Evolutionary conservation across 2,888 invertebrate species (phyloP).

Genomic region (Drosophila leonis): DNA sequence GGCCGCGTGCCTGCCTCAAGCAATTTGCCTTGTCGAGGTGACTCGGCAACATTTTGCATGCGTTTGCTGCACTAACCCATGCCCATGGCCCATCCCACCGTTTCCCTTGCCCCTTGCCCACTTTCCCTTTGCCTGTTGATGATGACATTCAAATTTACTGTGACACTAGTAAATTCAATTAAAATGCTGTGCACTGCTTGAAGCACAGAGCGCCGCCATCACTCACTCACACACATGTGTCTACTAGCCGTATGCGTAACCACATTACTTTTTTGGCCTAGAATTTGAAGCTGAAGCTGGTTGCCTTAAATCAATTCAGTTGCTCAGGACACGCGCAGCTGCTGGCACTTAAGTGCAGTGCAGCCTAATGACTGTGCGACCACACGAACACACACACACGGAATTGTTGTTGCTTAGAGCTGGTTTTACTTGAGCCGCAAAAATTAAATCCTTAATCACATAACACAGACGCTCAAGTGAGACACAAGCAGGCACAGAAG

Average conservation of each 20-base stretch:
- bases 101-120: not conserved
- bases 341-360: slow-evolving; percentile 52
- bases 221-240: not conserved
- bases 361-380: slow-evolving; percentile 51
- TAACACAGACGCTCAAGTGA: slow-evolving; percentile 65
- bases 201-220: not conserved
- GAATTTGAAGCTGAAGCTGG: slow-evolving; percentile 20
- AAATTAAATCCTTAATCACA: slow-evolving; percentile 80
- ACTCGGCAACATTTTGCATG: slow-evolving; percentile 58
- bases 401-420: not conserved
- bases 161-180: slow-evolving; percentile 77
- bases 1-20: slow-evolving; percentile 41
- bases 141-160: slow-evolving; percentile 74
- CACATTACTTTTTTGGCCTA: slow-evolving; percentile 48
- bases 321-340: slow-evolving; percentile 14
- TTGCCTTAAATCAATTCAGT: slow-evolving; percentile 51
- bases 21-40: slow-evolving; percentile 60
- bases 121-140: slow-evolving; percentile 40
- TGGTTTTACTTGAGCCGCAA: slow-evolving; percentile 45
- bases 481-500: slow-evolving; percentile 13
- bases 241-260: slow-evolving; percentile 38
- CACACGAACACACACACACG: slow-evolving; percentile 10
- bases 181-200: slow-evolving; percentile 65
- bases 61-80: slow-evolving; percentile 11
- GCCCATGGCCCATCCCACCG: not conserved